These are phyloP conservation scores for Andrena praecox DNA, from an alignment of 2,888 invertebrate genomes.

Conservation along the genomic window DNA sequence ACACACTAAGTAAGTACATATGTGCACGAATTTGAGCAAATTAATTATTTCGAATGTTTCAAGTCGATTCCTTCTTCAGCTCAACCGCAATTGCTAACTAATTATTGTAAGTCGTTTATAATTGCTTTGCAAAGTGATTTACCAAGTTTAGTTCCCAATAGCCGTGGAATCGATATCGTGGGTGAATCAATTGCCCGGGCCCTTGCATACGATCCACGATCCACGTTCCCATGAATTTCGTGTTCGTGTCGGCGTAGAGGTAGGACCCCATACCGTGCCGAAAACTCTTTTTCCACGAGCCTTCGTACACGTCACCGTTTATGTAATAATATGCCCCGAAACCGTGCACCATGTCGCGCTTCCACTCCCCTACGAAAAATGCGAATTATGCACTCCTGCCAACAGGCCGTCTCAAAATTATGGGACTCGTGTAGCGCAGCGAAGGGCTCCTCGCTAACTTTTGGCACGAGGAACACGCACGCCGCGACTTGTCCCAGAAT, in stretches of 20 bases:
- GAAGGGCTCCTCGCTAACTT: background rate
- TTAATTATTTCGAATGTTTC: background rate
- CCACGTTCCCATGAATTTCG: constrained; percentile 91
- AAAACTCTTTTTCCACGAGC: constrained; percentile 91
- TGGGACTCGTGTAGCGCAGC: background rate
- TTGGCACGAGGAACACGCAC: background rate
- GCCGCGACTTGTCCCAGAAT: background rate
- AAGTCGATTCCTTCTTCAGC: no score
- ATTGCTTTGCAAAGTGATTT: background rate
- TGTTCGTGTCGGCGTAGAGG: constrained; percentile 87
- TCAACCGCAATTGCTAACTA: no score
- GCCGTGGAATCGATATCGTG: constrained; percentile 90
- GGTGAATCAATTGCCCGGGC: constrained; percentile 90
- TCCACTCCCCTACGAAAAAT: constrained; percentile 87
- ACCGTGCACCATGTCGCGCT: constrained; percentile 89
- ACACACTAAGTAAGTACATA: background rate
- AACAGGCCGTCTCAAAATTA: no score
- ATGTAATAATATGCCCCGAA: constrained; percentile 91
- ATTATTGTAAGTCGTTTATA: no score
- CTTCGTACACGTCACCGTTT: constrained; percentile 93
- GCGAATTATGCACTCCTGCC: background rate
- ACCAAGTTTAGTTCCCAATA: constrained; percentile 86
- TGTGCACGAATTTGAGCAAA: background rate
- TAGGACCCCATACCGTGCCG: constrained; percentile 93
- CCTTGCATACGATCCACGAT: constrained; percentile 90